Evolutionary conservation across 2,113 vertebrate species (phyloP).

Genomic region (Poecilia latipinna): DNA sequence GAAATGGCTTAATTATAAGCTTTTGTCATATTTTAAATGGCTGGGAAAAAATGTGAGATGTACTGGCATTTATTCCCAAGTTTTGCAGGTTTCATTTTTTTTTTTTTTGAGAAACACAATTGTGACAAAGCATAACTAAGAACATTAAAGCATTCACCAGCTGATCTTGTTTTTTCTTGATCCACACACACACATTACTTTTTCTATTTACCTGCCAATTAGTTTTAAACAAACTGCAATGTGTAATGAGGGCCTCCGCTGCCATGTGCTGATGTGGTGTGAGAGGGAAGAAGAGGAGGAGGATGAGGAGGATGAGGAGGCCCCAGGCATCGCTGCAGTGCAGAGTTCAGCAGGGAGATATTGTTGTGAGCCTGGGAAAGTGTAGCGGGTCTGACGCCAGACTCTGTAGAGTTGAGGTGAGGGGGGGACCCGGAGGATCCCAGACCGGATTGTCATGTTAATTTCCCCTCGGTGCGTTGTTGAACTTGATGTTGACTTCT

Average conservation of each 20-base stretch:
- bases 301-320: constrained; percentile 50
- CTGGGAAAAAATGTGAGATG: background rate
- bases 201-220: too few species aligned
- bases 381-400: constrained; percentile 82
- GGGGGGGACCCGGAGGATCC: constrained; percentile 71
- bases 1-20: background rate
- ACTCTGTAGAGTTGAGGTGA: constrained; percentile 66
- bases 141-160: background rate
- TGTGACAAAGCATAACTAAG: background rate
- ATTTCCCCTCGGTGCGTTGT: constrained; percentile 83
- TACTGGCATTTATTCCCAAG: background rate
- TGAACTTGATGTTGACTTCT: constrained; percentile 95
- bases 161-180: too few species aligned
- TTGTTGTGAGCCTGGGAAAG: constrained; percentile 89
- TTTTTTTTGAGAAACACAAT: background rate
- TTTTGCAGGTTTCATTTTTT: background rate
- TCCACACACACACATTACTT: too few species aligned
- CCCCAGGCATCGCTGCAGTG: constrained; percentile 73
- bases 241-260: constrained; percentile 53
- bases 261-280: constrained; percentile 62
- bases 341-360: constrained; percentile 81
- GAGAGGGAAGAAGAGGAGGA: constrained; percentile 3
- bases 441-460: constrained; percentile 89
- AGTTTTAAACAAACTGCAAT: constrained; percentile 34
- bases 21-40: background rate